phyloP scores from a whole-genome alignment of 2,888 invertebrate species.

The Pinctada fucata region DNA sequence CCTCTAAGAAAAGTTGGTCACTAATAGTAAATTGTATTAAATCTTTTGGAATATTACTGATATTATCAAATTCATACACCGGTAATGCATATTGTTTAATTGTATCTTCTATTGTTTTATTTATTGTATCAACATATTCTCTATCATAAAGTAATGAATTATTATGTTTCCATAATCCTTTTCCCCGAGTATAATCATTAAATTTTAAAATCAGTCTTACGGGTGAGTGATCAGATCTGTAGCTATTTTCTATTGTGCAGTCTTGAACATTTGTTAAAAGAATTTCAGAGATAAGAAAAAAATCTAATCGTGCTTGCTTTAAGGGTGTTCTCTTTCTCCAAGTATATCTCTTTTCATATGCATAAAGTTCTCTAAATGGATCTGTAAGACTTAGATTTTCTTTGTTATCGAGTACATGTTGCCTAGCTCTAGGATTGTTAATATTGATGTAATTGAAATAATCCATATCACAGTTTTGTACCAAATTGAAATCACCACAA shows the following conservation, averaged over 20 bases:
- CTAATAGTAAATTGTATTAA: conserved; percentile 25
- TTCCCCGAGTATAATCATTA: conserved; percentile 17
- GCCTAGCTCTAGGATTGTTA: conserved; percentile 26
- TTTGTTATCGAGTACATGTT: no score
- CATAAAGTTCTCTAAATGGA: conserved; percentile 25
- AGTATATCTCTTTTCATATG: conserved; percentile 20
- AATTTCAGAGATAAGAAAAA: conserved; percentile 21
- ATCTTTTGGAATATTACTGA: conserved; percentile 15
- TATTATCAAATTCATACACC: conserved; percentile 19
- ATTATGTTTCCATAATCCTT: conserved; percentile 23
- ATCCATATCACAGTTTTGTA: not conserved
- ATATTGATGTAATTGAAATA: conserved; percentile 26
- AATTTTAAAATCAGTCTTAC: conserved; percentile 2
- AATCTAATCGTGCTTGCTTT: conserved; percentile 31
- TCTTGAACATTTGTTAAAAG: not conserved
- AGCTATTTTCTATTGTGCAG: conserved; percentile 7
- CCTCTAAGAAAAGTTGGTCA: no score
- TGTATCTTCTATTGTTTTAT: no score
- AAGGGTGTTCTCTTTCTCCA: conserved; percentile 27
- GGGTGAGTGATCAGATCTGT: conserved; percentile 29
- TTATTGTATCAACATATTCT: conserved; percentile 17
- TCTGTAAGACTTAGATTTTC: conserved; percentile 16
- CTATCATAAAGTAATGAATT: conserved; percentile 4
- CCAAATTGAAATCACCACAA: conserved; percentile 10
- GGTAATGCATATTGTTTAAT: no score